These are phyloP conservation scores for Pedionomus torquatus DNA, from an alignment of 2,113 vertebrate species.

Conservation along the genomic window DNA sequence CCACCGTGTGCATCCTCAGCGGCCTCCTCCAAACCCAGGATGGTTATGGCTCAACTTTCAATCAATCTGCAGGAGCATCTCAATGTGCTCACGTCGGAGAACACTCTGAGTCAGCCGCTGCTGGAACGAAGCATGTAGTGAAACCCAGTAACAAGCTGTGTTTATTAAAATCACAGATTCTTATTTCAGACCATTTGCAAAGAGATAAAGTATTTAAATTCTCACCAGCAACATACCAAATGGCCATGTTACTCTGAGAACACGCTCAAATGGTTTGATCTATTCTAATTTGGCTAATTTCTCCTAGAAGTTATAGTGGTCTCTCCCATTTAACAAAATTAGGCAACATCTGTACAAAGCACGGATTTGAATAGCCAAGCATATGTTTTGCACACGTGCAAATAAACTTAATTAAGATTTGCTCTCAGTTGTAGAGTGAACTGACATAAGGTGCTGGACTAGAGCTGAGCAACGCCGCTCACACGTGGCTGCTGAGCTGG, in stretches of 20 bases:
- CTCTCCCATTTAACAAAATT: constrained; percentile 23
- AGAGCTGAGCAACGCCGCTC: background rate
- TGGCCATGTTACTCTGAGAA: background rate
- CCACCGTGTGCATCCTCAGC: background rate
- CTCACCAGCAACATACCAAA: background rate
- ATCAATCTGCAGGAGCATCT: background rate
- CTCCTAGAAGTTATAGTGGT: constrained; percentile 1
- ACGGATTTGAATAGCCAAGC: constrained; percentile 15
- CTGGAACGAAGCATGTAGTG: background rate
- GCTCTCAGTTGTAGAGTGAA: background rate
- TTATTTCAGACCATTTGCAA: background rate
- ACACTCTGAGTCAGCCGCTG: background rate
- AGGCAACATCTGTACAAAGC: constrained; percentile 24
- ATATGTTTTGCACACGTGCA: constrained; percentile 34
- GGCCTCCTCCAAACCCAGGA: background rate
- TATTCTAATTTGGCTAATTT: constrained; percentile 26
- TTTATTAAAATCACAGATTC: background rate
- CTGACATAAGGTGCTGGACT: background rate
- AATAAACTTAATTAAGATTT: constrained; percentile 38
- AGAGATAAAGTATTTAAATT: background rate
- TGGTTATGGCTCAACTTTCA: background rate
- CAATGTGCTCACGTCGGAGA: background rate
- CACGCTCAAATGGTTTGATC: background rate
- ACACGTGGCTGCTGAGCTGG: background rate
- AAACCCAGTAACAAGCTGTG: background rate